These are phyloP conservation scores for Platycheirus rosarum DNA, from an alignment of 2,888 invertebrate genomes.

Conservation along the genomic window DNA sequence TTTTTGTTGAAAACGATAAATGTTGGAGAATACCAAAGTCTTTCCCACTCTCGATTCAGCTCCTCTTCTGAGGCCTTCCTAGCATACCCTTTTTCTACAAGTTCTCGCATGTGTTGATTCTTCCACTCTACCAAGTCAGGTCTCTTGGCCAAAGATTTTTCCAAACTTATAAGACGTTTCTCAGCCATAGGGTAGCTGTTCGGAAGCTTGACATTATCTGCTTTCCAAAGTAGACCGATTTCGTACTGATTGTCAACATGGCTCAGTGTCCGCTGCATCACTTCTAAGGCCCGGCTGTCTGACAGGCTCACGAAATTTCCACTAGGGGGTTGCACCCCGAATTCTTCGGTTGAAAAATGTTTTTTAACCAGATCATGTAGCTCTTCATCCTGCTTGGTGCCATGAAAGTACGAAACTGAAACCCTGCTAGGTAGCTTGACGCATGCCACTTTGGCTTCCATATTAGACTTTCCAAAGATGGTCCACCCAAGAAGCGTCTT, in stretches of 20 bases:
- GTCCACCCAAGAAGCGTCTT: too few relatives aligned
- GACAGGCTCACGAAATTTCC: too few relatives aligned
- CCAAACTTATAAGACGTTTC: constrained; percentile 16
- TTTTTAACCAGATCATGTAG: too few relatives aligned
- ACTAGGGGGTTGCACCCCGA: constrained; percentile 16
- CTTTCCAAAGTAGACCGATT: constrained; percentile 21
- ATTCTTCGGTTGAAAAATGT: too few relatives aligned
- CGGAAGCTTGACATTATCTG: constrained; percentile 2
- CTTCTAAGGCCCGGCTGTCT: too few relatives aligned
- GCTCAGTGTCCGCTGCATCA: constrained; percentile 14
- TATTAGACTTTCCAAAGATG: too few relatives aligned
- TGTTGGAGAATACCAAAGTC: constrained; percentile 4
- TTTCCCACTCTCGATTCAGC: background rate
- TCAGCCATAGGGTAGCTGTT: constrained; percentile 25
- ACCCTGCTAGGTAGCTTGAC: too few relatives aligned
- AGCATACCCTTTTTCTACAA: background rate
- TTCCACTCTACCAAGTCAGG: constrained; percentile 28
- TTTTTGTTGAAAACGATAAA: constrained; percentile 9
- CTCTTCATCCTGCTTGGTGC: constrained; percentile 22
- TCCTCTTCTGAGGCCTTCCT: constrained; percentile 3
- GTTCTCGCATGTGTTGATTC: constrained; percentile 11
- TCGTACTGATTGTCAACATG: constrained; percentile 19
- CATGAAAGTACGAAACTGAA: too few relatives aligned
- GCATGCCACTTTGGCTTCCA: too few relatives aligned
- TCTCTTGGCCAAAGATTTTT: constrained; percentile 8